These are phyloP conservation scores for Brachypodius melanocephalos DNA, from an alignment of 2,113 vertebrate species.

Conservation along the genomic window DNA sequence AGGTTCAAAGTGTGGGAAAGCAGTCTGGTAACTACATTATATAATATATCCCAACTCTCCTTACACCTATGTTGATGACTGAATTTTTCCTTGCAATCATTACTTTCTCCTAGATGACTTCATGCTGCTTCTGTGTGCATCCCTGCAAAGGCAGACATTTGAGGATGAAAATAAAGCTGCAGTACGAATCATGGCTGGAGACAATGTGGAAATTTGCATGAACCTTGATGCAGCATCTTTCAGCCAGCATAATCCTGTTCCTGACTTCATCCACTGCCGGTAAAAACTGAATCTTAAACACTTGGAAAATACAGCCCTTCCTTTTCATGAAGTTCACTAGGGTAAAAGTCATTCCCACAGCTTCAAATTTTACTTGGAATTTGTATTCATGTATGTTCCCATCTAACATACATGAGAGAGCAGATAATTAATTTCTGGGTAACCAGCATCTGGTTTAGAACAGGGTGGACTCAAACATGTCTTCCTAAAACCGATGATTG, in stretches of 20 bases:
- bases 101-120: constrained; percentile 84
- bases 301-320: neutral
- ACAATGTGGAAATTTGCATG: constrained; percentile 98
- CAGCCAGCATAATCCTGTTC: constrained; percentile 95
- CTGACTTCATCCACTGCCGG: constrained; percentile 98
- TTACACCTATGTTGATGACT: neutral
- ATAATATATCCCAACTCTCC: neutral
- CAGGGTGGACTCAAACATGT: neutral
- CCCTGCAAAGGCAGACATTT: constrained; percentile 92
- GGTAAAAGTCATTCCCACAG: neutral
- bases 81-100: neutral
- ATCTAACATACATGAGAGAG: neutral
- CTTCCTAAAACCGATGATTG: neutral
- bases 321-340: neutral
- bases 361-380: neutral
- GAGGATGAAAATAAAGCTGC: constrained; percentile 94
- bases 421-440: neutral
- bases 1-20: neutral
- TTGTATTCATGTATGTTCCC: neutral
- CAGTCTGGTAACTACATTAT: neutral
- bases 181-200: constrained; percentile 89
- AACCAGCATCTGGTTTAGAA: neutral
- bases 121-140: constrained; percentile 93
- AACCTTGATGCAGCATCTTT: constrained; percentile 94
- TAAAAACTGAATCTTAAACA: constrained; percentile 43